Conservation (phyloP, 2,113 vertebrate species). For the Anarrhichthys ocellatus region DNA sequence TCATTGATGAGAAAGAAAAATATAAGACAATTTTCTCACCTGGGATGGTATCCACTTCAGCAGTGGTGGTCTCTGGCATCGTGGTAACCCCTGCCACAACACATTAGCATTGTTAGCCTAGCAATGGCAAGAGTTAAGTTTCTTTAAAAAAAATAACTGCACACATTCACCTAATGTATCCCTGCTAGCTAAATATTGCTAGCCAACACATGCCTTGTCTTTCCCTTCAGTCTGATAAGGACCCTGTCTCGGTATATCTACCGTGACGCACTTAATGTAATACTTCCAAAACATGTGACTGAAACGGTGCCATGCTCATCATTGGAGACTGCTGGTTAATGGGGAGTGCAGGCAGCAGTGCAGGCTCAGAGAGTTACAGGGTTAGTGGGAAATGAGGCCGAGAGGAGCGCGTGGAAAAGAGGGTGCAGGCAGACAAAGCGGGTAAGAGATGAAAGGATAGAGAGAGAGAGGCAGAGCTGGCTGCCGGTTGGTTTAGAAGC, state of each 20-base stretch:
- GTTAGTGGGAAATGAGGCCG: slow-evolving; percentile 66
- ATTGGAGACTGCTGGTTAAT: slow-evolving; percentile 75
- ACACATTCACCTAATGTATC: slow-evolving; percentile 8
- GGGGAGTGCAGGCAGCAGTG: slow-evolving; percentile 45
- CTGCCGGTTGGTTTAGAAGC: slow-evolving; percentile 8
- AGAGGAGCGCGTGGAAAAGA: slow-evolving; percentile 23
- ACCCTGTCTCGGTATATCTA: background rate
- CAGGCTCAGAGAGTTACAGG: slow-evolving; percentile 47
- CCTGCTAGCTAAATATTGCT: slow-evolving; percentile 17
- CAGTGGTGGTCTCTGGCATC: slow-evolving; percentile 66
- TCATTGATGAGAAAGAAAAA: background rate
- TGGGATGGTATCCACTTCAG: slow-evolving; percentile 70
- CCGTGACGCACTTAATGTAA: background rate
- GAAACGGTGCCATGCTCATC: slow-evolving; percentile 68
- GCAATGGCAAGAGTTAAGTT: background rate
- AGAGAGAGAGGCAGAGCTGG: slow-evolving; percentile 4
- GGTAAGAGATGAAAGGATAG: slow-evolving; percentile 32
- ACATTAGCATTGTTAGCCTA: slow-evolving; percentile 36
- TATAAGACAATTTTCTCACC: slow-evolving; percentile 46
- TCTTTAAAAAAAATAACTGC: background rate
- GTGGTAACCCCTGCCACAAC: slow-evolving; percentile 63
- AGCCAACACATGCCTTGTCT: slow-evolving; percentile 16
- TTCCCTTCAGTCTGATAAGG: background rate
- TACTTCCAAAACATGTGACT: slow-evolving; percentile 28
- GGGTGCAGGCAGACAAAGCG: slow-evolving; percentile 21